Evolutionary conservation across 2,797 vertebrate species (phyloP), one percentile per base, ranked within the genome.

Genomic region (Psittacula echo): DNA sequence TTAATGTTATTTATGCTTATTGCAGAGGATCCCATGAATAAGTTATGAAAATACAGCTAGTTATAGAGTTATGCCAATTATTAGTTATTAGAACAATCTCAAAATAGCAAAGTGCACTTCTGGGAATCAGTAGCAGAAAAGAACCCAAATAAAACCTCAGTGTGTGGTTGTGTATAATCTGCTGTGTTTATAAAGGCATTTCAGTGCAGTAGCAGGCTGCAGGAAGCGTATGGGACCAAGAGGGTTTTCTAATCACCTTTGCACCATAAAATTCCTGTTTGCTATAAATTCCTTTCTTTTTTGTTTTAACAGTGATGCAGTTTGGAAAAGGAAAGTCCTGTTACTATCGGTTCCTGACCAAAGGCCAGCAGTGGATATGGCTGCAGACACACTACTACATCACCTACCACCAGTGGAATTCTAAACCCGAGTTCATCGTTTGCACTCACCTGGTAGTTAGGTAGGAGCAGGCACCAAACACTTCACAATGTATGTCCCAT

Each of bases 351-450:
- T 99, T 99, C 96, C 97, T 99, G 95, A 99, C 98, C 93, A 99
- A 99, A 98, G 98, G 98, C 73, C 98, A 99, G 96, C 98, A 99
- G 95, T 99, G 98, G 98, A 99, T 99, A 80, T 98, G 98, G 99
- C 96, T 99, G 82, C 98, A 99, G 97, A 99, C 98, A 30, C 98
- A 99, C 82, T 99, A 99, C 97, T 99, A 99, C 97, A 98, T 98
- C 95, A 99, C 98, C 22, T 99, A 98, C 96, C 98, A 99, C 96
- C 99, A 99, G 97, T 99, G 99, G 99, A 99, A 99, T 96, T 99
- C 98, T 97, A 99, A 99, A 93, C 98, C 99, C 0, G 98, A 99
- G 97, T 99, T 99, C 96, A 98, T 99, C 17, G 98, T 99, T 95
- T 99, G 98, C 82, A 99, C 98, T 51, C 98, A 99, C 96, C 98